These are phyloP conservation scores for Choristoneura rosaceana DNA, from an alignment of 2,888 invertebrate species.

Conservation along the genomic window DNA sequence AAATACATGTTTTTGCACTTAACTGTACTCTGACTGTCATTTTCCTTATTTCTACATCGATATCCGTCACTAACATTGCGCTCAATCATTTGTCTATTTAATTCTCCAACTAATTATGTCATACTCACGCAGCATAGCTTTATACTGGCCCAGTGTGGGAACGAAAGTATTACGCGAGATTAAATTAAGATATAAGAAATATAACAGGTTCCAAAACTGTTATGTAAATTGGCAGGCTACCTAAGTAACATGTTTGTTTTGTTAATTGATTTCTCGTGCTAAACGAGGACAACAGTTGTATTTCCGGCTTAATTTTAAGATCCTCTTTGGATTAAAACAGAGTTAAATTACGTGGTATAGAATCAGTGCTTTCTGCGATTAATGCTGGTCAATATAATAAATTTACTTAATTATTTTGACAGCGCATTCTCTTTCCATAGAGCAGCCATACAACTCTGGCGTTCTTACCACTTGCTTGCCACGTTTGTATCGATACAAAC, in stretches of 20 bases:
- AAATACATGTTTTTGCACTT: too few relatives aligned
- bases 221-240: not conserved
- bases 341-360: too few relatives aligned
- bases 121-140: not conserved
- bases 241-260: slow-evolving; percentile 4
- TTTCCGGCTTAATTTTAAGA: too few relatives aligned
- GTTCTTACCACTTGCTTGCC: too few relatives aligned
- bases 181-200: not conserved
- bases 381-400: too few relatives aligned
- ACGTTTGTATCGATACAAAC: too few relatives aligned
- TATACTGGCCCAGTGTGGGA: not conserved
- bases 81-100: not conserved
- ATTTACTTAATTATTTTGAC: too few relatives aligned
- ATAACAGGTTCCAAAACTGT: slow-evolving; percentile 3
- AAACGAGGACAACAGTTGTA: too few relatives aligned
- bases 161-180: slow-evolving; percentile 16
- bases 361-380: too few relatives aligned
- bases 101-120: not conserved
- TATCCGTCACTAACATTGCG: not conserved
- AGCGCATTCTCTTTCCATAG: too few relatives aligned
- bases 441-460: too few relatives aligned
- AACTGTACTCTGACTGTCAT: not conserved
- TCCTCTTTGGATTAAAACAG: too few relatives aligned
- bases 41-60: not conserved
- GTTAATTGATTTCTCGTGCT: not conserved